Base-by-base conservation (phyloP, 2,888 invertebrate species). In the Colostygia pectinataria region DNA sequence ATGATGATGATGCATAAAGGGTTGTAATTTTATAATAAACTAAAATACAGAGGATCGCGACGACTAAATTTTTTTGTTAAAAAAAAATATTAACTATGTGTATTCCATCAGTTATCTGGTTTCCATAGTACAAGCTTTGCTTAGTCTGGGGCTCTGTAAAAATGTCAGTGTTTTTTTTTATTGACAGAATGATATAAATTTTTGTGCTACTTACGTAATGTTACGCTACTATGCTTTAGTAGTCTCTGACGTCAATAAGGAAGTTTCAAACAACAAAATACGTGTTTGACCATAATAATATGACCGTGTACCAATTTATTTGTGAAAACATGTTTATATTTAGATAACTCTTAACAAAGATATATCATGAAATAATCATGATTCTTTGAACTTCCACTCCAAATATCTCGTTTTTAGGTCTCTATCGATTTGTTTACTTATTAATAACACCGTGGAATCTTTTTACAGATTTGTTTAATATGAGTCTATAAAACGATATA, bases 281-380 rank as follows among this genome's bases (percentile, higher is more conserved):
- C 34, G 18, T 28, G 7, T n/a, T 15, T 15, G 7, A 15, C 9
- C 15, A 20, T 13, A 13, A 40, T n/a, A 31, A 23, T 32, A 8
- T 31, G 37, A 44, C 36, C 27, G n/a, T 43, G 27, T 34, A 36
- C 28, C 23, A 29, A 29, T 28, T 36, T 8, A 13, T 27, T 13
- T 42, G 20, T 31, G 14, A 31, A 44, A 44, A 37, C 36, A 37
- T 37, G 29, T 44, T 44, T 44, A 37, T 31, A 15, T 15, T 6
- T 9, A 10, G 14, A 28, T 37, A 44, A 40, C 23, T 31, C 9
- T 9, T 7, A 25, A 20, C 25, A 45, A 31, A 37, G 10, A 27
- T 23, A 25, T 31, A 14, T 15, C n/a, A 29, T 18, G 5, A 12
- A 15, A 4, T 15, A 2, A 15, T 15, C n/a, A n/a, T n/a, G n/a